Conservation (phyloP, 2,888 invertebrate genomes). For the Diarsia brunnea region DNA sequence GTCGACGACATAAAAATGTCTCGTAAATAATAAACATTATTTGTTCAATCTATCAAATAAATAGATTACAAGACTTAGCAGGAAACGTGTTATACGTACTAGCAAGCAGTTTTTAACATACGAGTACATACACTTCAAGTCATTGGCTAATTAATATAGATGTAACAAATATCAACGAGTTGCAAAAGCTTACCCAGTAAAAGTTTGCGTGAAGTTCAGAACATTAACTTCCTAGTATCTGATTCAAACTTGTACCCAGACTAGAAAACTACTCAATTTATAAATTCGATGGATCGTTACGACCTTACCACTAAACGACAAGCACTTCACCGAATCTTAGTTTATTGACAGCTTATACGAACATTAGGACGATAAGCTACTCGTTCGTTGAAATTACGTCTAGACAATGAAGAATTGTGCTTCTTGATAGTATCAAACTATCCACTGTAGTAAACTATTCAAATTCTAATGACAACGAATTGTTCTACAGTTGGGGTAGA, state of each 20-base stretch:
- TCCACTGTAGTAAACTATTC: conserved; percentile 25
- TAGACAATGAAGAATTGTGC: conserved; percentile 62
- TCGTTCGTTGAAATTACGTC: conserved; percentile 64
- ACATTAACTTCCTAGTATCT: conserved; percentile 24
- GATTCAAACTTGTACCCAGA: conserved; percentile 39
- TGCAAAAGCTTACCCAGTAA: background rate
- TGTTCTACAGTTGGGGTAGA: conserved; percentile 34
- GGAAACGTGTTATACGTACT: background rate
- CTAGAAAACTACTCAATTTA: conserved; percentile 34
- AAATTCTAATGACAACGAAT: conserved; percentile 51
- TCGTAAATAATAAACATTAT: conserved; percentile 39
- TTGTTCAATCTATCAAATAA: conserved; percentile 30
- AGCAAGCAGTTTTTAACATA: background rate
- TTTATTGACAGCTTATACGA: conserved; percentile 46
- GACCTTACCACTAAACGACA: conserved; percentile 13
- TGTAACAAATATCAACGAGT: background rate
- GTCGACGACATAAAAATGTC: conserved; percentile 46
- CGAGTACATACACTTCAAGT: background rate
- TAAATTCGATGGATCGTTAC: conserved; percentile 27
- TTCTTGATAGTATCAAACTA: conserved; percentile 15
- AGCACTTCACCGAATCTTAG: conserved; percentile 20
- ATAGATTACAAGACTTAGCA: background rate
- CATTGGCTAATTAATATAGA: conserved; percentile 9
- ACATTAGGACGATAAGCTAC: conserved; percentile 56
- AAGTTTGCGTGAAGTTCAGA: conserved; percentile 8